phyloP scores from a whole-genome alignment of 2,888 invertebrate species.

The Smittia sp. region DNA sequence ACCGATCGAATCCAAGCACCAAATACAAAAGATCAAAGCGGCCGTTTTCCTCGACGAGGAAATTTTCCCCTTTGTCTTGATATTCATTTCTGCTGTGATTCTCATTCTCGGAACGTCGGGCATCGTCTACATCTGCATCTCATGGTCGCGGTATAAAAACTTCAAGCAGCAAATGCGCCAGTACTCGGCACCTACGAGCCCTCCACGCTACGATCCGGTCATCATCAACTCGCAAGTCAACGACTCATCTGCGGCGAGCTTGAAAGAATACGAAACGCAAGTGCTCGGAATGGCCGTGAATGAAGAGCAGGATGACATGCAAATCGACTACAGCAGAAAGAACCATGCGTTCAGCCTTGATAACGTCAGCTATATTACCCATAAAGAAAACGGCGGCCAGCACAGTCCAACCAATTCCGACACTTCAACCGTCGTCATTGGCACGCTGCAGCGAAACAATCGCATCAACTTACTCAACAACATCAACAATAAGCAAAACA shows the following conservation, averaged over 20 bases:
- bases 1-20: conserved; percentile 52
- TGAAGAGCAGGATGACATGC: conserved; percentile 78
- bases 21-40: conserved; percentile 54
- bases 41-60: conserved; percentile 61
- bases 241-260: conserved; percentile 57
- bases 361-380: conserved; percentile 83
- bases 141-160: conserved; percentile 89
- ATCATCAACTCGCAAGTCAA: conserved; percentile 55
- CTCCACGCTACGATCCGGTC: conserved; percentile 67
- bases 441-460: conserved; percentile 55
- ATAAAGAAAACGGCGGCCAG: conserved; percentile 75
- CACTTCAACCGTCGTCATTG: conserved; percentile 77
- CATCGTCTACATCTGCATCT: conserved; percentile 88
- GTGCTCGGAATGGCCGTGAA: conserved; percentile 88
- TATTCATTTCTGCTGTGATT: conserved; percentile 86
- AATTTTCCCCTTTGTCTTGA: conserved; percentile 83
- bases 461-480: conserved; percentile 50
- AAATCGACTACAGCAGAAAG: conserved; percentile 80
- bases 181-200: conserved; percentile 64
- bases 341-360: conserved; percentile 86
- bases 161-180: conserved; percentile 81
- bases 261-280: conserved; percentile 92
- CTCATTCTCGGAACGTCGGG: conserved; percentile 82
- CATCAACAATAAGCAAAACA: conserved; percentile 51
- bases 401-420: conserved; percentile 80